Conservation (phyloP, 2,113 vertebrate species). For the Paradoxurus hermaphroditus region DNA sequence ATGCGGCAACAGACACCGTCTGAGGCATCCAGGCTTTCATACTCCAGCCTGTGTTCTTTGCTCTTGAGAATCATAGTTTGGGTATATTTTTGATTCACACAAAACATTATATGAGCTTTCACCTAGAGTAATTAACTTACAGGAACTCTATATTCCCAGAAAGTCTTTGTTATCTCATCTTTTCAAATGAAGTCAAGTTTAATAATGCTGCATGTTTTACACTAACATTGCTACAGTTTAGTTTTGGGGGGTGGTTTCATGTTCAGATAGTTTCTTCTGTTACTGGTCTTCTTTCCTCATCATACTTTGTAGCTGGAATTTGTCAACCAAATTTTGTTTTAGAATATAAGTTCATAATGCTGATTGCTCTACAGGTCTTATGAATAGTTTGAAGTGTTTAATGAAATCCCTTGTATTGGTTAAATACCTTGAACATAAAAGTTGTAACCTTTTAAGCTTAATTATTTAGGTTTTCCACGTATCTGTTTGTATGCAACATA, state of each 20-base stretch:
- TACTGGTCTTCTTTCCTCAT: neutral
- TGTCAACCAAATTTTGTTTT: neutral
- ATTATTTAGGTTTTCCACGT: neutral
- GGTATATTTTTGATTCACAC: neutral
- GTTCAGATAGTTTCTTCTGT: neutral
- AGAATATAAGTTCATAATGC: neutral
- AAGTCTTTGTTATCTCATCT: neutral
- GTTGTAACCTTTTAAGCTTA: neutral
- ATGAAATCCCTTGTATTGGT: neutral
- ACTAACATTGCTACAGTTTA: neutral
- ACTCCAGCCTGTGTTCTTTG: neutral
- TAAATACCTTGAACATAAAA: neutral
- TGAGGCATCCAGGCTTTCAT: neutral
- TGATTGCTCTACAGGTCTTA: neutral
- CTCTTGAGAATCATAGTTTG: neutral
- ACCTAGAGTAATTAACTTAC: neutral
- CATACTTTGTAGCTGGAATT: neutral
- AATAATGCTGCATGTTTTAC: neutral
- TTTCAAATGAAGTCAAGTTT: neutral
- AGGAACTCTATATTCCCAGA: neutral
- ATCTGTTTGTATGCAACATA: neutral
- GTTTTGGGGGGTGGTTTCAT: neutral
- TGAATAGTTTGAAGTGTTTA: neutral
- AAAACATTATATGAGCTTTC: neutral
- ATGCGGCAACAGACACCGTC: neutral